Evolutionary conservation across 2,888 invertebrate genomes (phyloP).

Genomic region (Patella pellucida): DNA sequence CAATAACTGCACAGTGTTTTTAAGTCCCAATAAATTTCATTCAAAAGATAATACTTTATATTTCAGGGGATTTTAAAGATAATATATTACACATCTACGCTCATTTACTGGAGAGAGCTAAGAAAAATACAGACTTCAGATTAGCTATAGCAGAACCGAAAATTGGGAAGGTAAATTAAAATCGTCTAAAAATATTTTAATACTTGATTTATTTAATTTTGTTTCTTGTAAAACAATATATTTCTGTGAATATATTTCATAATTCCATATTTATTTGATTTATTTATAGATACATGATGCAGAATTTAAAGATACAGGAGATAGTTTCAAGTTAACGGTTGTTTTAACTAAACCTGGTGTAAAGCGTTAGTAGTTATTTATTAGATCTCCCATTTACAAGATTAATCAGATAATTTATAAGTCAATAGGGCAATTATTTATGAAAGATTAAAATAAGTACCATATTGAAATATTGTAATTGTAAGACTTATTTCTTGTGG

Average conservation of each 20-base stretch:
- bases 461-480: no score
- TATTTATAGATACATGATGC: slow-evolving; percentile 62
- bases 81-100: slow-evolving; percentile 70
- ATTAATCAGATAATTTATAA: no score
- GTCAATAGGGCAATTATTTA: no score
- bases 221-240: background rate
- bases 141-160: slow-evolving; percentile 62
- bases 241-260: background rate
- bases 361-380: slow-evolving; percentile 45
- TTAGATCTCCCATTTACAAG: background rate
- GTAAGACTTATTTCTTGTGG: no score
- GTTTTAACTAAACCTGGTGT: slow-evolving; percentile 64
- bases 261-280: background rate
- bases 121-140: slow-evolving; percentile 60
- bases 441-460: no score
- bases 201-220: background rate
- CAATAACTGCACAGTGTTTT: no score
- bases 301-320: slow-evolving; percentile 67
- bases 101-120: slow-evolving; percentile 66
- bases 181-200: background rate
- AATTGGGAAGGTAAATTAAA: slow-evolving; percentile 65
- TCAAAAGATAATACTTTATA: background rate
- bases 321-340: slow-evolving; percentile 64
- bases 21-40: background rate
- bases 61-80: slow-evolving; percentile 67